Base-by-base conservation (phyloP, 1,140 invertebrate species). In the Aphidius gifuensis region DNA sequence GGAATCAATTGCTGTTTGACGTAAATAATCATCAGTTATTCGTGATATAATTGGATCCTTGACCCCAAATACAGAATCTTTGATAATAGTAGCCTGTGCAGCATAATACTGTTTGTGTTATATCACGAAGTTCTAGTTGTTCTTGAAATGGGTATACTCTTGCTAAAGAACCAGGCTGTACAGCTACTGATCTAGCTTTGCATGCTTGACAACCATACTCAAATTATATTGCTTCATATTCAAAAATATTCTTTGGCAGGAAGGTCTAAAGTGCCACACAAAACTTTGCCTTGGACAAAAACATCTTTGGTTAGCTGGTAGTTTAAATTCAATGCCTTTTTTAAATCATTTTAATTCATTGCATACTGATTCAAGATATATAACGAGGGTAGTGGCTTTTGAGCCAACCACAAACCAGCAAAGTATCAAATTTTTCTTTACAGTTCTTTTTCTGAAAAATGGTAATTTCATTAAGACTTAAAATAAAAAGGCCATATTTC, bases 401-500 rank as follows among this genome's bases (percentile, higher is more conserved):
- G 39, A 11, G 2, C 59, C 49, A 23, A 61, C 51, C 59, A 47
- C 51, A 40, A 61, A 44, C 1, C 59, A 47, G 1, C 38, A 21
- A n/a, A 60, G 16, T 3, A 60, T 9, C 1, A 53, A 23, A 40
- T 60, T 60, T 40, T 60, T 48, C 40, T 49, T 43, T 16, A 53
- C 51, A 2, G 49, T 53, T 9, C 59, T 5, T 11, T 61, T 11
- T 2, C 16, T 4, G 39, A 44, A 61, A n/a, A 32, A 32, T 21
- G 51, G 43, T n/a, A n/a, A n/a, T n/a, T 11, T 61, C 59, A 40
- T 61, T 71, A 5, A 73, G 46, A 38, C 59, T 62, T 4, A n/a
- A 67, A 16, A n/a, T 69, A 58, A 50, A 71, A 64, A 42, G 69
- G 71, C 69, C 71, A 73, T 21, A 71, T 57, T 42, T 61, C 62